Evolutionary conservation across 2,113 vertebrate species (phyloP), one percentile per base, ranked within the genome.

Genomic region (Phaethon lepturus): DNA sequence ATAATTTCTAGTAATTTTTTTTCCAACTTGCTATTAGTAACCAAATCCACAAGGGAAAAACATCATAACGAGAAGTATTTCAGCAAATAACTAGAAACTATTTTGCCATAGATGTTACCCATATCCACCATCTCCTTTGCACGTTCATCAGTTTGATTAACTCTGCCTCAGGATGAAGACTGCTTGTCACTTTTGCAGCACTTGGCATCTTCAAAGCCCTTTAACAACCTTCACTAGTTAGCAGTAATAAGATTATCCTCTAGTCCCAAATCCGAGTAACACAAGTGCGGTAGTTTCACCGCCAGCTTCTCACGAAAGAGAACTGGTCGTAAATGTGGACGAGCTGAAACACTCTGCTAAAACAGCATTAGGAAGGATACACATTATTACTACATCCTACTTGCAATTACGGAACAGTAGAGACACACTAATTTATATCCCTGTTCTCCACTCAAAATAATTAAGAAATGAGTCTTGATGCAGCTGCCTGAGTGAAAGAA

Each of bases 341-440:
- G 8, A 14, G 4, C 72, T 22, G 64, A 45, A 45, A 45, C 15
- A 22, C 20, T 31, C 75, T 42, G 74, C 55, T 74, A 35, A n/a
- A 81, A 19, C 29, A 85, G 59, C 18, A 17, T 20, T 11, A 68
- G 49, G 44, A 55, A 79, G 49, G n/a, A 38, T 10, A 45, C 4
- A 2, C 0, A 0, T 17, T 28, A n/a, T 5, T 63, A 35, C 3
- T 0, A 12, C 29, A 33, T 3, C 38, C 69, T 28, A 1, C 23
- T 6, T 16, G 60, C 13, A 45, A 38, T 12, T n/a, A 35, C 1
- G 19, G 60, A 38, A 33, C 33, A 40, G 47, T 3, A 45, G n/a
- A 56, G 25, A 58, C 2, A 69, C 11, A 20, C 55, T 4, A 20
- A 29, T 9, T 56, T 55, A 17, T 1, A 26, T 0, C 40, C 25